Evolutionary conservation across 2,797 vertebrate species (phyloP), one percentile per base, ranked within the genome.

Genomic region (Melanotaenia boesemani): DNA sequence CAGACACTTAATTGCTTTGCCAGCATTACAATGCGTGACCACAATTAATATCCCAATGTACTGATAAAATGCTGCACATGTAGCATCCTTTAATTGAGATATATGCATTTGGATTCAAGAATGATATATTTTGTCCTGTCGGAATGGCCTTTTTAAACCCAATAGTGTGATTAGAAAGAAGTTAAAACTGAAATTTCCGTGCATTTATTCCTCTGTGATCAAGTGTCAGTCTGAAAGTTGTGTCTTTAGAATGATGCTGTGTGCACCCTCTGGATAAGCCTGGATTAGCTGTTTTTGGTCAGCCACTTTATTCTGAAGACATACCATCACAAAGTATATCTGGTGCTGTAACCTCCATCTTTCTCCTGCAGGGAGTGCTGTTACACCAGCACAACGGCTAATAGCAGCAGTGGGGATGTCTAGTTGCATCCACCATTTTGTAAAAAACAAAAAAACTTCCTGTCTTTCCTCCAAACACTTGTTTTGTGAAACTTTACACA

Each of bases 101-200:
- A 88, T 92, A 91, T 92, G 92, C 90, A 92, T 90, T 90, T 34
- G 77, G 86, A 85, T 83, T 80, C n/a, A 67, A 80, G 69, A 80
- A 72, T 26, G 9, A 12, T 6, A 41, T 69, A 60, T 72, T 54
- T 0, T 71, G 79, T 75, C 62, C 39, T 59, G 28, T 72, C 57
- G 77, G 66, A 76, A 76, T 68, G 55, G 64, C 67, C 61, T 78
- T 86, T 89, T 82, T 66, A 73, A 84, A 87, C 48, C 71, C 36
- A 44, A 67, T 44, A 68, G 56, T 54, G 0, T 28, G 68, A 52
- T 74, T 59, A 76, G 68, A 83, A 74, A 81, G 30, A 1, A 79
- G 70, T 18, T 60, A 26, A 74, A 78, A 67, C 11, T 8, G 1
- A 75, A 64, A 48, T 77, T 20, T 81, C 44, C 61, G 67, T 72